Base-by-base conservation (phyloP, 2,113 vertebrate genomes). In the Pygoscelis adeliae region DNA sequence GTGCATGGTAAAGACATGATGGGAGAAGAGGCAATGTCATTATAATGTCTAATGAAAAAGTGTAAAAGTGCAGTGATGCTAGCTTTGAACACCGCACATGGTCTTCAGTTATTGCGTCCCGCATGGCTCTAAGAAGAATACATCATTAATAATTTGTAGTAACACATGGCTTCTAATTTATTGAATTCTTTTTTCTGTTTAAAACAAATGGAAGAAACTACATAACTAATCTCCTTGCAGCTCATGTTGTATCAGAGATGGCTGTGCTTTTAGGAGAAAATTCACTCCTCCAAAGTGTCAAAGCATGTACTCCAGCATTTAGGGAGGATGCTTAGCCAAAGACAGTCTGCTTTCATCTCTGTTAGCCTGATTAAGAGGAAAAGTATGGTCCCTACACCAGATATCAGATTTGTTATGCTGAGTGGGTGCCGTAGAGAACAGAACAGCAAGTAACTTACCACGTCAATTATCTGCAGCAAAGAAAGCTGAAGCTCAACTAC, bases 391-490 rank as follows among this genome's bases (percentile, higher is more conserved):
- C 26, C 53, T 80, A 38, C 36, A 52, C 0, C 5, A 59, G 21
- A 32, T 12, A 71, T 67, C 15, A 79, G n/a, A 55, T 92, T 81
- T 70, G 11, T 70, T 76, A 62, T 26, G 62, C n/a, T 36, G 27
- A 56, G 40, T 5, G 11, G 30, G 22, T 84, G 47, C 36, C 3
- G 2, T 30, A 70, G 38, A 69, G 72, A 89, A 61, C 15, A 32
- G 66, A 76, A 72, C 16, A 73, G 50, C 32, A 47, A n/a, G 27
- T 29, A 74, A 98, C 98, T 98, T 96, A 99, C 99, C 98, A 99
- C 99, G 1, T 99, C 99, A 50, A 99, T 99, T 94, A 99, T 99
- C 89, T 99, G 99, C n/a, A 99, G 98, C 95, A 99, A 96, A 5
- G 99, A 99, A 89, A 99, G 96, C 67, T 99, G 99, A 15, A 99